Conservation (phyloP, 2,113 vertebrate species). For the Callipepla californica region DNA sequence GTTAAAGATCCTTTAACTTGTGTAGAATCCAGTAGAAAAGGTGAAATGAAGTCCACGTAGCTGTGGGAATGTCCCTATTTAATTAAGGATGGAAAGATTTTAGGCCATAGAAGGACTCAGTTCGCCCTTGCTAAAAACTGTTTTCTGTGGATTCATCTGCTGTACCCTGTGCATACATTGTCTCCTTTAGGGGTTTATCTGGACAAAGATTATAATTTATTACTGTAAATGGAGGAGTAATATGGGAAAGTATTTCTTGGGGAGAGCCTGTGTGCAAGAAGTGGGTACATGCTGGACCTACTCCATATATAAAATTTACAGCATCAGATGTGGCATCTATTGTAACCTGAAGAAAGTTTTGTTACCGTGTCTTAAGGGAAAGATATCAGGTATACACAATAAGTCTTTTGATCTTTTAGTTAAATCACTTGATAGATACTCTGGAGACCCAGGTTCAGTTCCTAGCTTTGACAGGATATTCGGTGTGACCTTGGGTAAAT, state of each 20-base stretch:
- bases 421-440: slow-evolving; percentile 61
- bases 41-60: slow-evolving; percentile 3
- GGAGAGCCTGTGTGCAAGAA: slow-evolving; percentile 23
- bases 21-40: slow-evolving; percentile 29
- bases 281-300: not conserved
- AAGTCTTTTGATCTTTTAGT: slow-evolving; percentile 45
- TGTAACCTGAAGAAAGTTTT: slow-evolving; percentile 56
- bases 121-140: slow-evolving; percentile 11
- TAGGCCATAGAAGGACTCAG: slow-evolving; percentile 16
- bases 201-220: slow-evolving; percentile 31
- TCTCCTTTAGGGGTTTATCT: slow-evolving; percentile 15
- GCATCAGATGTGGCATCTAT: not conserved
- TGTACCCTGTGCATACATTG: not conserved
- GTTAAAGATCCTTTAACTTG: slow-evolving; percentile 6
- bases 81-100: slow-evolving; percentile 5
- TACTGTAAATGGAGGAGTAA: slow-evolving; percentile 41
- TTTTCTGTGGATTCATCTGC: not conserved
- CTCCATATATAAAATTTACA: slow-evolving; percentile 22
- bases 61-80: not conserved
- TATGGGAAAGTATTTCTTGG: slow-evolving; percentile 47
- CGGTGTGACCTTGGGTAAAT: slow-evolving; percentile 66
- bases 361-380: not conserved
- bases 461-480: slow-evolving; percentile 65
- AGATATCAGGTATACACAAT: slow-evolving; percentile 49
- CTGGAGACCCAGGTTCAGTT: slow-evolving; percentile 38